phyloP scores from a whole-genome alignment of 2,113 vertebrate genomes.

The Pimephales promelas region DNA sequence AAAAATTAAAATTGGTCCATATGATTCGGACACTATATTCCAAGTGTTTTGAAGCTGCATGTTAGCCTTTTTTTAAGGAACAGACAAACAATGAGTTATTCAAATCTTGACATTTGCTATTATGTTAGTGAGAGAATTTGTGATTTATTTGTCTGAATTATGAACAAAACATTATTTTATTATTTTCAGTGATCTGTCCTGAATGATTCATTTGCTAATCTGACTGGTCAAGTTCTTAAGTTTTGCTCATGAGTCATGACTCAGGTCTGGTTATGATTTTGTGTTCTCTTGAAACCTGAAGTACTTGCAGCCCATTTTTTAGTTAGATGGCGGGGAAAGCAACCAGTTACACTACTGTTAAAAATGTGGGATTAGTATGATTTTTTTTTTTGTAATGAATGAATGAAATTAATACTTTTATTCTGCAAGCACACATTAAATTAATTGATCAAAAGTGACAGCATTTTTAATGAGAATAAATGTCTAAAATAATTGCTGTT shows the following conservation, averaged over 20 bases:
- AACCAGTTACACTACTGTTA: not conserved
- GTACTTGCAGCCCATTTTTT: not conserved
- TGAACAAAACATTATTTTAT: not conserved
- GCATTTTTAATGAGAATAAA: no score
- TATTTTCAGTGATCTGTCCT: not conserved
- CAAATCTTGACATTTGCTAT: not conserved
- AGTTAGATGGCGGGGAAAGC: not conserved
- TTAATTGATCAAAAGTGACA: not conserved
- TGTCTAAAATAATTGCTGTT: not conserved
- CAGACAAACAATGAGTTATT: not conserved
- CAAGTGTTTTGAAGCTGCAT: no score
- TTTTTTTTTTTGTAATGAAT: not conserved
- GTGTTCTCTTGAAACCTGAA: not conserved
- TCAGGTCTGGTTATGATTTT: not conserved
- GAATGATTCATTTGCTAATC: not conserved
- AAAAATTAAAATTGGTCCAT: no score
- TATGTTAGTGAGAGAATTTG: not conserved
- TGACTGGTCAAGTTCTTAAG: not conserved
- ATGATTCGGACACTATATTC: no score
- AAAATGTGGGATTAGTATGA: not conserved
- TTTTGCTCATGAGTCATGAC: not conserved
- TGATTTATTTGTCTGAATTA: not conserved
- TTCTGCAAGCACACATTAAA: not conserved
- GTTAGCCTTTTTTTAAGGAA: not conserved
- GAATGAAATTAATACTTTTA: not conserved